phyloP scores from a whole-genome alignment of 1,140 invertebrate species.

The Diachasmimorpha longicaudata region DNA sequence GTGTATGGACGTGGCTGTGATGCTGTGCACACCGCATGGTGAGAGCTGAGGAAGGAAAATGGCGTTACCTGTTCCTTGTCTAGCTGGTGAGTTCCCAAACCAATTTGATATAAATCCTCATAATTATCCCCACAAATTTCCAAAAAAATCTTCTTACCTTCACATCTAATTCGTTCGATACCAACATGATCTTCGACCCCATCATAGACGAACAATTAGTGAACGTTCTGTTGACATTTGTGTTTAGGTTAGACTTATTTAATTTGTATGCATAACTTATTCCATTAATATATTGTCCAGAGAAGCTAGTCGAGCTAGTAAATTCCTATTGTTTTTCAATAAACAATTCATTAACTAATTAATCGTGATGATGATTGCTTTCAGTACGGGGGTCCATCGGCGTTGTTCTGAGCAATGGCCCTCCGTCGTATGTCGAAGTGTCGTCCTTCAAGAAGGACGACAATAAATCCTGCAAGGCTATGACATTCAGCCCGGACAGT shows the following conservation, averaged over 20 bases:
- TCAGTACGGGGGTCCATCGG: slow-evolving; percentile 65
- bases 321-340: no score
- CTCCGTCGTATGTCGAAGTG: slow-evolving; percentile 65
- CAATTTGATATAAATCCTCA: not conserved
- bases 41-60: slow-evolving; percentile 46
- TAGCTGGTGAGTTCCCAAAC: slow-evolving; percentile 53
- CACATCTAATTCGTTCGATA: not conserved
- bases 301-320: no score
- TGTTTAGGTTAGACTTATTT: no score
- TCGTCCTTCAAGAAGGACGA: slow-evolving; percentile 68
- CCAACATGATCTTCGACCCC: not conserved
- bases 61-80: slow-evolving; percentile 56
- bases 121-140: not conserved
- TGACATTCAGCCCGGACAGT: slow-evolving; percentile 73
- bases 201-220: not conserved
- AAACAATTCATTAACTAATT: no score
- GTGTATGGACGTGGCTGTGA: no score
- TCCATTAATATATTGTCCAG: no score
- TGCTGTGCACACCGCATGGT: not conserved
- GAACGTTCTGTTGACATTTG: not conserved
- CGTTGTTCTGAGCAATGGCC: slow-evolving; percentile 61
- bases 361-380: slow-evolving; percentile 30
- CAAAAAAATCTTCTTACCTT: not conserved
- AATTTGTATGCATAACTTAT: no score
- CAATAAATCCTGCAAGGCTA: slow-evolving; percentile 70